These are phyloP conservation scores for Scopus umbretta DNA, from an alignment of 2,113 vertebrate genomes.

Conservation along the genomic window DNA sequence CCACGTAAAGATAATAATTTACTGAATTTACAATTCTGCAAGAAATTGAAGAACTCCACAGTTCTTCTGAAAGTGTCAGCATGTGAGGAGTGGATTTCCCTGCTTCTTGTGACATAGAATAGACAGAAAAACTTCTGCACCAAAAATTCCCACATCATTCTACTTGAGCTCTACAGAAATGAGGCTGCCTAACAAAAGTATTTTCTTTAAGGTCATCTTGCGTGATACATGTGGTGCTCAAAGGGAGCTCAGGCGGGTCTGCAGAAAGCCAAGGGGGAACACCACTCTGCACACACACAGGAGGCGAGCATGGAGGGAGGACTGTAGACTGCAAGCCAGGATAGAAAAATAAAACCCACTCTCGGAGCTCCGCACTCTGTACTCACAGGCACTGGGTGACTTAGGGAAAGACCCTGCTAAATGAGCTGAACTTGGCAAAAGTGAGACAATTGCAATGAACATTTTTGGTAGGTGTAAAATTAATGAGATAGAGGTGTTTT, in stretches of 20 bases:
- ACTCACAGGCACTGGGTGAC: neutral
- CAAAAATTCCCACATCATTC: neutral
- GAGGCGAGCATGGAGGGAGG: neutral
- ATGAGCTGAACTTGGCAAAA: neutral
- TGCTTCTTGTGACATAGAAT: neutral
- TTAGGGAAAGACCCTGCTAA: neutral
- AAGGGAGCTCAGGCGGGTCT: neutral
- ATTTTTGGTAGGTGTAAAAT: neutral
- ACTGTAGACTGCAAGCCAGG: neutral
- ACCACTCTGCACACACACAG: accelerated
- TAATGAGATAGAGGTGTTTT: neutral
- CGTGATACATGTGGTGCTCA: neutral
- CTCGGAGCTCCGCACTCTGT: neutral
- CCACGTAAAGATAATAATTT: neutral
- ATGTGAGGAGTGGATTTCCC: neutral
- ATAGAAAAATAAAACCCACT: neutral
- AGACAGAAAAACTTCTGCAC: neutral
- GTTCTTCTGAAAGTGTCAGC: neutral
- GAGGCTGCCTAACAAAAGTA: neutral
- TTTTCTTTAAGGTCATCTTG: neutral
- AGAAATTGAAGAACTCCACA: neutral
- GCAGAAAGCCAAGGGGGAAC: neutral
- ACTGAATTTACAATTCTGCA: neutral
- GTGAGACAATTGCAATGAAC: neutral
- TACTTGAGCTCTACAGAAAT: neutral